Evolutionary conservation across 2,888 invertebrate species (phyloP).

Genomic region (Dynastes maya): DNA sequence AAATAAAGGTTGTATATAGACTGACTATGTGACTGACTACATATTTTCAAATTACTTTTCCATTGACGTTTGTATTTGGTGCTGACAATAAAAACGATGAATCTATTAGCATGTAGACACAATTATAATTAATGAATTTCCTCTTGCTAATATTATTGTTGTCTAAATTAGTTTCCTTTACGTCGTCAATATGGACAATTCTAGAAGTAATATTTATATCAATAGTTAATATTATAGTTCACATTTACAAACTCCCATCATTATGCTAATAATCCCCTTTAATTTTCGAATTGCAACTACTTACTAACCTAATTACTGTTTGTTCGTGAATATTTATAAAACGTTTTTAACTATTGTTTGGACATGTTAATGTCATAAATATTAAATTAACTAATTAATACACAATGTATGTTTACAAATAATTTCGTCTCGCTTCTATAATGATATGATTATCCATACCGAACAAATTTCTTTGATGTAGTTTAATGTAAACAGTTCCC

Average conservation of each 20-base stretch:
- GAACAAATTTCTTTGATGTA: background rate
- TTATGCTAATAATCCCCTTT: background rate
- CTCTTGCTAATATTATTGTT: constrained; percentile 34
- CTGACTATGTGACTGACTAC: too few relatives aligned
- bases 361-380: background rate
- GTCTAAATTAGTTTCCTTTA: constrained; percentile 39
- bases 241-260: background rate
- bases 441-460: background rate
- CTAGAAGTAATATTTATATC: background rate
- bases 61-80: background rate
- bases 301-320: too few relatives aligned
- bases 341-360: too few relatives aligned
- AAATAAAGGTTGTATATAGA: too few relatives aligned
- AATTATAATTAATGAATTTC: constrained; percentile 24
- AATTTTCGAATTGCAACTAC: background rate
- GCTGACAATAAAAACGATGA: background rate
- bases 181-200: background rate
- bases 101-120: constrained; percentile 25
- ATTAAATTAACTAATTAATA: constrained; percentile 18
- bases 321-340: too few relatives aligned
- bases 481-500: background rate
- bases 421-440: constrained; percentile 5
- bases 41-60: background rate
- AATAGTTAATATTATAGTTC: constrained; percentile 22
- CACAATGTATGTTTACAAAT: constrained; percentile 7